Base-by-base conservation (phyloP, 2,888 invertebrate genomes). In the Cheilosia urbana region DNA sequence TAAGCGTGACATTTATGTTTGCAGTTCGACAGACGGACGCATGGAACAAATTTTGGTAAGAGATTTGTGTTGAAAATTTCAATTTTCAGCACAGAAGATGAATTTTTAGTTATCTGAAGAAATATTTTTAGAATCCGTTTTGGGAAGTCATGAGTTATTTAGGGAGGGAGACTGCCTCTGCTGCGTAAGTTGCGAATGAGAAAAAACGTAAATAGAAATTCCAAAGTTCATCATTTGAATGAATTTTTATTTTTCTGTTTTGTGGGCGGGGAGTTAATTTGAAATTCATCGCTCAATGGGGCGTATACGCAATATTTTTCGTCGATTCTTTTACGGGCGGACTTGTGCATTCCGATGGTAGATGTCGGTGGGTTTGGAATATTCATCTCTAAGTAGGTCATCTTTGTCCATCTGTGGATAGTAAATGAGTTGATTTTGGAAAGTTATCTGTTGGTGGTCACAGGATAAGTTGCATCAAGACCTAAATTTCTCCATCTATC, bases 291-390 rank as follows among this genome's bases (percentile, higher is more conserved):
- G 19, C 24, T 49, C 13, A 55, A 34, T 57, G 83, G 83, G 83
- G 83, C 83, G 83, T 84, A 84, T 84, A 84, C 83, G 83, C 63
- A 57, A 55, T 63, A 42, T 83, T 78, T 62, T 37, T 62, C 17
- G 60, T 58, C 5, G 3, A 11, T 17, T 17, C 15, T 37, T 30
- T 3, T 21, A 1, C 19, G 19, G 4, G 17, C 19, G 47, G 21
- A n/a, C 13, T n/a, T 42, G 27, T 34, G 17, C 11, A 19, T 27
- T 42, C 21, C 6, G 47, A 30, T 30, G 19, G 24, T 1, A 17
- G 47, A 68, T 34, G 34, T 19, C 57, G 13, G 24, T 49, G 45
- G n/a, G 30, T 27, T 27, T 27, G 6, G 4, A 27, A 27, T 6
- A 27, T 27, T 0, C 2, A 27, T 2, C 27, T 6, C 0, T 5